Evolutionary conservation across 1,140 invertebrate genomes (phyloP).

Genomic region (Drosophila kohkoa): DNA sequence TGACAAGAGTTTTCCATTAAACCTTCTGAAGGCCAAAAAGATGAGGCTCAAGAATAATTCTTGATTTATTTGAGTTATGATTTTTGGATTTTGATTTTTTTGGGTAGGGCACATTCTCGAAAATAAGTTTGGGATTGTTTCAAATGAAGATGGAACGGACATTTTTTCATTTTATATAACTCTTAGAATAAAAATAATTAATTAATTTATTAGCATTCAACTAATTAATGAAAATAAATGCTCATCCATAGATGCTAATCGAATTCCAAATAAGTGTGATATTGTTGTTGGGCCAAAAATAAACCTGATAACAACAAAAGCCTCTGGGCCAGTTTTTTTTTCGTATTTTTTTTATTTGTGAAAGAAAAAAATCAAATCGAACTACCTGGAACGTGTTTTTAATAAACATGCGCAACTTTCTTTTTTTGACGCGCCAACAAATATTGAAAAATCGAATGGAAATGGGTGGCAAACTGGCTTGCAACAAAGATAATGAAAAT

Average conservation of each 20-base stretch:
- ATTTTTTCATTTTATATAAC: background rate
- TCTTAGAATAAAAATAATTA: background rate
- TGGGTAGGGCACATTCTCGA: background rate
- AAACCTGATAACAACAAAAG: constrained; percentile 8
- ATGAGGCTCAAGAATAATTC: background rate
- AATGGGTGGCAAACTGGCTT: constrained; percentile 33
- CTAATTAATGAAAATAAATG: background rate
- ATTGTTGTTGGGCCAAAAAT: constrained; percentile 4
- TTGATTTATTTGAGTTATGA: background rate
- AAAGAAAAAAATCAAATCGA: constrained; percentile 37
- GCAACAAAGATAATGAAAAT: constrained; percentile 8
- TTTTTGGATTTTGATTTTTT: background rate
- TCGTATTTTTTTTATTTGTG: background rate
- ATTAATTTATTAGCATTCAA: background rate
- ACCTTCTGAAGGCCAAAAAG: background rate
- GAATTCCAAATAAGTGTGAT: background rate
- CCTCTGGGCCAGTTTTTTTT: background rate
- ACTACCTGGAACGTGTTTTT: constrained; percentile 67
- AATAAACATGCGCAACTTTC: constrained; percentile 80
- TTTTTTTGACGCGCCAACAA: constrained; percentile 60
- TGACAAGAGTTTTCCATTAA: constrained; percentile 1
- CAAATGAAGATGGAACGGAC: background rate
- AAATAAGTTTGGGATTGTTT: background rate
- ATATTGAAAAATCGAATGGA: constrained; percentile 40
- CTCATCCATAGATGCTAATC: constrained; percentile 1